phyloP scores from a whole-genome alignment of 2,113 vertebrate genomes.

The Tyrannus savana region DNA sequence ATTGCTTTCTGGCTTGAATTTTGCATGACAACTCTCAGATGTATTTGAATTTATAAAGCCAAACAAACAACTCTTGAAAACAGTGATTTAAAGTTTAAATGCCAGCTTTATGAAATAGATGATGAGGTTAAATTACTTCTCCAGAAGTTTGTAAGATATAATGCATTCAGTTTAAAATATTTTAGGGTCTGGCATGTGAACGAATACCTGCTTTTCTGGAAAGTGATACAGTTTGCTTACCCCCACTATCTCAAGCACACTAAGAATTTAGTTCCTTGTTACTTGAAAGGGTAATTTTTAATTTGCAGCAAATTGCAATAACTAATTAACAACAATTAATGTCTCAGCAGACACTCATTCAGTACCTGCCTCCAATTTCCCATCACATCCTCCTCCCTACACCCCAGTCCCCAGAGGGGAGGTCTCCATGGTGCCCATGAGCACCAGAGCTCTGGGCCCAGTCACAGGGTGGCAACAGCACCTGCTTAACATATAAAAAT shows the following conservation, averaged over 20 bases:
- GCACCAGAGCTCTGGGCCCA: neutral
- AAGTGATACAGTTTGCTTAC: neutral
- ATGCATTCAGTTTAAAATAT: neutral
- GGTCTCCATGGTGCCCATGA: no score
- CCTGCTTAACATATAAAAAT: neutral
- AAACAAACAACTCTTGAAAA: slow-evolving; percentile 12
- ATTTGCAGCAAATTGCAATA: neutral
- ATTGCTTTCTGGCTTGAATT: neutral
- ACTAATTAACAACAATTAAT: neutral
- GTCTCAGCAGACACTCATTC: neutral
- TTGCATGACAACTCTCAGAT: neutral
- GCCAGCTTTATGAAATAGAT: neutral
- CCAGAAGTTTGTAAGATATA: neutral
- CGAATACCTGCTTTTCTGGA: neutral
- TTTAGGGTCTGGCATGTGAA: neutral
- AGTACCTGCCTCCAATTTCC: neutral
- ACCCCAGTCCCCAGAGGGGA: neutral
- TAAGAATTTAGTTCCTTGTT: neutral
- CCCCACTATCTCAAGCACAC: neutral
- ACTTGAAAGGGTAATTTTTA: neutral
- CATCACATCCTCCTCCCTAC: neutral
- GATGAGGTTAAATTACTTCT: neutral
- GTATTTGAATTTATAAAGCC: neutral
- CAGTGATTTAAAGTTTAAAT: slow-evolving; percentile 1
- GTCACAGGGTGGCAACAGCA: neutral